These are phyloP conservation scores for Exephanes ischioxanthus DNA, from an alignment of 2,888 invertebrate species.

Conservation along the genomic window DNA sequence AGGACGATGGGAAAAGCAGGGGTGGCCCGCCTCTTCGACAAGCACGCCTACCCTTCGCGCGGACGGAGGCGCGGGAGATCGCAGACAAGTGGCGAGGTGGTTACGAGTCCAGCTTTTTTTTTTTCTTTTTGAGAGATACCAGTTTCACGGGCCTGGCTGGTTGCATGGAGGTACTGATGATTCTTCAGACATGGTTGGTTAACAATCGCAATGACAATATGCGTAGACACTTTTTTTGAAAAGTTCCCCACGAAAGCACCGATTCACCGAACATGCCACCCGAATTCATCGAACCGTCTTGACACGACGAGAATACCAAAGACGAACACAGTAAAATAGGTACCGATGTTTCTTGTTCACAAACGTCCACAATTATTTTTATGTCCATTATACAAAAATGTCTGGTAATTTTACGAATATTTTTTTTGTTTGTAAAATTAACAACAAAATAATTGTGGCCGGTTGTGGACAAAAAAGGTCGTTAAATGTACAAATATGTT, in stretches of 20 bases:
- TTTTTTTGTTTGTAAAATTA: too few species aligned
- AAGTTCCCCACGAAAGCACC: background rate
- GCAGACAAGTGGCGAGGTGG: constrained; percentile 18
- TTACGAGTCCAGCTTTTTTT: background rate
- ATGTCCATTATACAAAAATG: too few species aligned
- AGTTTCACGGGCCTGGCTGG: background rate
- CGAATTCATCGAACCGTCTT: background rate
- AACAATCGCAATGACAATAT: background rate
- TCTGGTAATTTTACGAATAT: too few species aligned
- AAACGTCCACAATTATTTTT: too few species aligned
- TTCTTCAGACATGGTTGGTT: background rate
- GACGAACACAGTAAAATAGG: background rate
- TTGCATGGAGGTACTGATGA: background rate
- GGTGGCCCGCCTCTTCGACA: constrained; percentile 63
- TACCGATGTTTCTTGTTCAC: too few species aligned
- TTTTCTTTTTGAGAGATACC: background rate
- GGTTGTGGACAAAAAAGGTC: too few species aligned
- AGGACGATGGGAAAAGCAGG: constrained; percentile 53
- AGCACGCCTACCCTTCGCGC: constrained; percentile 63
- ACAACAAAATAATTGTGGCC: too few species aligned
- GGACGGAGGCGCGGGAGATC: constrained; percentile 3
- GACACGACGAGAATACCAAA: background rate
- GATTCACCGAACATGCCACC: background rate
- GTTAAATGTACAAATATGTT: background rate
- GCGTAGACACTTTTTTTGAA: background rate